These are phyloP conservation scores for Urophycis tenuis DNA, from an alignment of 2,797 vertebrate species.

Conservation along the genomic window DNA sequence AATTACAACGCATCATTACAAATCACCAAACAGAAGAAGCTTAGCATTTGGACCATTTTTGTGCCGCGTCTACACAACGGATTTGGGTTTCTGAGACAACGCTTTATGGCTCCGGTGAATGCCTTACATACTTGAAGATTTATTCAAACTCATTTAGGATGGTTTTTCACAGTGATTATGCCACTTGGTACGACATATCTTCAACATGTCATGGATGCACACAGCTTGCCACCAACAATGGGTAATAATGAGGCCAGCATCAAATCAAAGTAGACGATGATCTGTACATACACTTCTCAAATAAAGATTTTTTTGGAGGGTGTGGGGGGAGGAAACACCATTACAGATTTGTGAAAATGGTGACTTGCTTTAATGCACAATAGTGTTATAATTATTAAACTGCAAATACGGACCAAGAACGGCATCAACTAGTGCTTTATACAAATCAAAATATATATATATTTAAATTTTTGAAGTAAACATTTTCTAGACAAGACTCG, in stretches of 20 bases:
- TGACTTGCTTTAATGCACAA: slow-evolving; percentile 21
- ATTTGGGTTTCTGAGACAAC: slow-evolving; percentile 23
- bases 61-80: slow-evolving; percentile 31
- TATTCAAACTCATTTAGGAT: slow-evolving; percentile 16
- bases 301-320: not conserved
- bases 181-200: slow-evolving; percentile 7
- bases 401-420: slow-evolving; percentile 25
- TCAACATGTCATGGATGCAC: not conserved
- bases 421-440: slow-evolving; percentile 33
- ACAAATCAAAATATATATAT: slow-evolving; percentile 12
- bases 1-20: slow-evolving; percentile 18
- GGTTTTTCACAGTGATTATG: slow-evolving; percentile 9
- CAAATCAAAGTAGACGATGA: slow-evolving; percentile 13
- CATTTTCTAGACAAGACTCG: slow-evolving; percentile 47
- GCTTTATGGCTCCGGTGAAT: slow-evolving; percentile 5
- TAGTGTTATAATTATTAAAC: slow-evolving; percentile 21
- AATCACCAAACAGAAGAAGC: slow-evolving; percentile 33
- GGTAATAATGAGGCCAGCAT: slow-evolving; percentile 26
- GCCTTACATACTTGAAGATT: slow-evolving; percentile 11
- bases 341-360: not conserved
- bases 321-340: not conserved
- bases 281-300: slow-evolving; percentile 39
- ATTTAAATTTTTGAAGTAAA: slow-evolving; percentile 37
- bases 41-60: slow-evolving; percentile 35
- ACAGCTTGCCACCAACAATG: slow-evolving; percentile 22